Base-by-base conservation (phyloP, 2,113 vertebrate species). In the Garra rufa region DNA sequence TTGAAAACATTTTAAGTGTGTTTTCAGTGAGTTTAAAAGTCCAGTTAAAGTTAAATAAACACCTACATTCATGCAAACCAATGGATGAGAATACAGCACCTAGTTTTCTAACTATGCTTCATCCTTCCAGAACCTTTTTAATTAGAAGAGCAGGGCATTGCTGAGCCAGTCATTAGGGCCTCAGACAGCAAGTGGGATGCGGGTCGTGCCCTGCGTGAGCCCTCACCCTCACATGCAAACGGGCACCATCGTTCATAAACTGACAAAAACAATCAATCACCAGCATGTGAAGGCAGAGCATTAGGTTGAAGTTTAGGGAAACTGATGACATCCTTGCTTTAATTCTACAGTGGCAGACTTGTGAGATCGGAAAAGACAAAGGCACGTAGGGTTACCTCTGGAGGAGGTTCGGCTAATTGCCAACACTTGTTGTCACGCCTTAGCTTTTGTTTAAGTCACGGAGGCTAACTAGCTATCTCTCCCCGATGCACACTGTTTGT, bases 311-410 rank as follows among this genome's bases (percentile, higher is more conserved):
- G 96, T 96, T 97, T 96, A 97, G 94, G 95, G 94, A 95, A 97
- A 97, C 95, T 96, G 96, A 97, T 97, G 96, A 94, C 96, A 94
- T 96, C 95, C 95, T 76, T 75, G 93, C 95, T 95, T 96, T 97
- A 96, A 96, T 96, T 96, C 95, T 95, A 92, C 93, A 94, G 92
- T 91, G 88, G 81, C 94, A 92, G 92, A 95, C 94, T 93, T 94
- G 91, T 87, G 93, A 96, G 96, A 97, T 97, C 96, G 95, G 96
- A 97, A 96, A 94, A 96, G 97, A 98, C 96, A 97, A 96, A 97
- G 97, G 96, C 91, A 92, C 96, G 97, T 96, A 95, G 95, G 96
- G 95, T 96, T 97, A 95, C 96, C 93, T 94, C 93, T 88, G 93
- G 93, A 96, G 92, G 94, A 94, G 93, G 94, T 94, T 93, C 92